Evolutionary conservation across 2,797 vertebrate genomes (phyloP).

Genomic region (Alca torda): DNA sequence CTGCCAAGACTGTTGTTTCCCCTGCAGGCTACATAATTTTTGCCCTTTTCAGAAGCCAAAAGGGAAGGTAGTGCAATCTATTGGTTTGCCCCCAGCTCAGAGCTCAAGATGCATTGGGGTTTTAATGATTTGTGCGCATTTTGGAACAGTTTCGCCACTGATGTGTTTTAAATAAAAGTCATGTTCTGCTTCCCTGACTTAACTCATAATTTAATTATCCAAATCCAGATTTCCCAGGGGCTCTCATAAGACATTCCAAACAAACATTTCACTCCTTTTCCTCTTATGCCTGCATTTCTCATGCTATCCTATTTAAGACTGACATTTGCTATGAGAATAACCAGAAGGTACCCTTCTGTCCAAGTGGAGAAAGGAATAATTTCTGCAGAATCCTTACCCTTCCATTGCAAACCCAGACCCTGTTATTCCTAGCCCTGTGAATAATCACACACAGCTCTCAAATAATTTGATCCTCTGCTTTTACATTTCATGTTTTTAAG

Average conservation of each 20-base stretch:
- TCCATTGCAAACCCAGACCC: neutral
- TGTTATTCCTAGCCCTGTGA: neutral
- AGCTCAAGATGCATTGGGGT: neutral
- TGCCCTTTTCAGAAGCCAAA: neutral
- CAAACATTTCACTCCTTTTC: constrained; percentile 3
- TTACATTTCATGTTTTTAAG: neutral
- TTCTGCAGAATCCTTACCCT: neutral
- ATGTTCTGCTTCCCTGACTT: neutral
- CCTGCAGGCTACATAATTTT: neutral
- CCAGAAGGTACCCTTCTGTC: neutral
- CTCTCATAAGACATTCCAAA: neutral
- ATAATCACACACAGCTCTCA: neutral
- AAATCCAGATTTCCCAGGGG: constrained; percentile 1
- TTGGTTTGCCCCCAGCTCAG: neutral
- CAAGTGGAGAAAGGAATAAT: neutral
- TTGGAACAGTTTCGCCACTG: neutral
- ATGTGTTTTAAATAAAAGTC: constrained; percentile 43
- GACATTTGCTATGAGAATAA: neutral
- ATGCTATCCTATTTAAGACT: neutral
- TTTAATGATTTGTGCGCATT: neutral
- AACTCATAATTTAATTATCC: constrained; percentile 29
- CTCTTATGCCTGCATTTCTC: neutral
- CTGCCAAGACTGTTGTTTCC: neutral
- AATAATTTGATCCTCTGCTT: neutral
- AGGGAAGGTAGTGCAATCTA: neutral